Percentiles rank a stretch among this genome's conserved stretches.
Evolutionary conservation across 2,113 vertebrate species (phyloP).

Genomic region (Otis tarda): DNA sequence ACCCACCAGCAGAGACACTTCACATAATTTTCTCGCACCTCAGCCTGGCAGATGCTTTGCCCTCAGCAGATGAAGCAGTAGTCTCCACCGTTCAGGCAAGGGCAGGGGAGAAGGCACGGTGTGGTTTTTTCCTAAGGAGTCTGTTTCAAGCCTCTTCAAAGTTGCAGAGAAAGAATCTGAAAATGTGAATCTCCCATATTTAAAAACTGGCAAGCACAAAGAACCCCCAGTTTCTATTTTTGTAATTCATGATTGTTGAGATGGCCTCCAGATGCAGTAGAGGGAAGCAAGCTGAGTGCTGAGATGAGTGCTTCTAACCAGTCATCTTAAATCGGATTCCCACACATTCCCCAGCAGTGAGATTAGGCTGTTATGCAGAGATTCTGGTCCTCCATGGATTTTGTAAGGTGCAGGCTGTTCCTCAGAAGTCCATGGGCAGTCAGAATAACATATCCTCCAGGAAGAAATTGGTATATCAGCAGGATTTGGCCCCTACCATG

Average conservation of each 20-base stretch:
- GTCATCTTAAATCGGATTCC: fast-evolving
- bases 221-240: neutral
- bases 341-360: neutral
- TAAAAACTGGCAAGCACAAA: neutral
- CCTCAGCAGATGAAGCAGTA: neutral
- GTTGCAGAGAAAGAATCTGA: neutral
- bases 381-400: neutral
- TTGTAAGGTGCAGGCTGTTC: neutral
- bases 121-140: neutral
- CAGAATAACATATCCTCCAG: neutral
- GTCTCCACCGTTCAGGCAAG: neutral
- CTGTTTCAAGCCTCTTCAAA: neutral
- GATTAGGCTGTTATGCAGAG: neutral
- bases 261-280: neutral
- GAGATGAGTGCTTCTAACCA: neutral
- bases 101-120: neutral
- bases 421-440: neutral
- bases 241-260: neutral
- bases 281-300: neutral
- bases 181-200: neutral
- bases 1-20: neutral
- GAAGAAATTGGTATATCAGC: neutral
- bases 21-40: neutral
- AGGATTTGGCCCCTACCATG: neutral
- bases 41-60: neutral